Conservation (phyloP, 2,888 invertebrate genomes). For the Lasioglossum lativentre region DNA sequence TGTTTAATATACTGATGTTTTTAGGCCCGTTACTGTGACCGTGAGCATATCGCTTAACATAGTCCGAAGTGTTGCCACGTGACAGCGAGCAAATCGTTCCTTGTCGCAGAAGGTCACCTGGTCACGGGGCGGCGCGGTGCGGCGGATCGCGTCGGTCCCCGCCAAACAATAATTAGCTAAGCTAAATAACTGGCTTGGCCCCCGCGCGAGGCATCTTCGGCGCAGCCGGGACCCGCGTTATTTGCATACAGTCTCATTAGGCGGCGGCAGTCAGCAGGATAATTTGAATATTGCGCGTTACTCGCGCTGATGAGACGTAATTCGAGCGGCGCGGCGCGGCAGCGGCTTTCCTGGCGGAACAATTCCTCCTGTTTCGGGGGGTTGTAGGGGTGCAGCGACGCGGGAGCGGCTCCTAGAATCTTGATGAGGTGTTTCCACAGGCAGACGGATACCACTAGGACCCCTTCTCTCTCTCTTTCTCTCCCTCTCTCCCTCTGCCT, state of each 20-base stretch:
- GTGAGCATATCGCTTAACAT: too few species aligned
- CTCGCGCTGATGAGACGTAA: conserved; percentile 80
- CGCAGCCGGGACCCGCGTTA: conserved; percentile 67
- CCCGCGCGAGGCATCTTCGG: conserved; percentile 34
- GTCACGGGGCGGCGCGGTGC: too few species aligned
- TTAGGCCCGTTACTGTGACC: background rate
- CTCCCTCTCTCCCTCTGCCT: background rate
- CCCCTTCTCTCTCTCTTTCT: background rate
- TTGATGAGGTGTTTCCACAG: conserved; percentile 76
- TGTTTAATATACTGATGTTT: background rate
- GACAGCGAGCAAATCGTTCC: background rate
- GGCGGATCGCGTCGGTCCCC: conserved; percentile 21
- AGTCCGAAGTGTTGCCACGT: background rate
- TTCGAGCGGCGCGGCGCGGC: conserved; percentile 77
- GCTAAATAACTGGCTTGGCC: conserved; percentile 66
- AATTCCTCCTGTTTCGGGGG: conserved; percentile 50
- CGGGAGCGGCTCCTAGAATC: conserved; percentile 68
- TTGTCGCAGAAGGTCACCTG: background rate
- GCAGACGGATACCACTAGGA: conserved; percentile 66
- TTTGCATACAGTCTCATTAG: conserved; percentile 83
- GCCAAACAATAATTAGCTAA: conserved; percentile 63
- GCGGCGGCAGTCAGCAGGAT: conserved; percentile 69
- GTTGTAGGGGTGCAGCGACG: conserved; percentile 18
- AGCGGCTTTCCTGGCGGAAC: conserved; percentile 56
- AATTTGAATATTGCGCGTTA: conserved; percentile 83